Evolutionary conservation across 2,113 vertebrate species (phyloP), one percentile per base, ranked within the genome.

Genomic region (Cyanoderma ruficeps): DNA sequence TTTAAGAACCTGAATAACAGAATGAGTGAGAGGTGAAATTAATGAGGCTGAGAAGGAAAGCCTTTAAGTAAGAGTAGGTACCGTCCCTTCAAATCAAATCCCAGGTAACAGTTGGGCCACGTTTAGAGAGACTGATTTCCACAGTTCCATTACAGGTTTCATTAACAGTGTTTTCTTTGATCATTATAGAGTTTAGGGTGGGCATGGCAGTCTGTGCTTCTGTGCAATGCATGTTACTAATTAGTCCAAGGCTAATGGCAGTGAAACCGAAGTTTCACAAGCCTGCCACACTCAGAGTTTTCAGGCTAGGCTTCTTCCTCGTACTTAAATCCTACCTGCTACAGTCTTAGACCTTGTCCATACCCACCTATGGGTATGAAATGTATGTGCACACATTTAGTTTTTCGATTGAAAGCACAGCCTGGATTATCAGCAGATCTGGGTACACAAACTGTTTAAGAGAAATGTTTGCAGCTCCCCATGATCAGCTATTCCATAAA

Each of bases 221-320:
- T 57, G 11, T 70, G 53, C 7, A 12, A 4, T 27, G 11, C 0
- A 0, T 31, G 52, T 47, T 17, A 5, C 25, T 39, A 18, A 63
- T 46, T 10, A 78, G 20, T 10, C 24, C 27, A 53, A 78, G 76
- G 52, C 56, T 74, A 13, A 37, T 39, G 46, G 44, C 30, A 52
- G 11, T 20, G 46, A 44, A 35, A 44, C 13, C 56, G 33, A 67
- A 70, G 24, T 41, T 72, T 64, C 59, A 50, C 14, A 55, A 49
- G 42, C 30, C 7, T 6, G 37, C 42, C 35, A 25, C 20, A 22
- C 53, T 63, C 20, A 31, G 69, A 15, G 24, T 65, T 56, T 59
- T 72, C 55, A 88, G 63, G 41, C 13, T 35, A 18, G 20, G 13
- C 23, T 52, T 21, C 25, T 61, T 75, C 21, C 33, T 35, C 44